phyloP scores from a whole-genome alignment of 2,113 vertebrate species.

The Colius striatus region DNA sequence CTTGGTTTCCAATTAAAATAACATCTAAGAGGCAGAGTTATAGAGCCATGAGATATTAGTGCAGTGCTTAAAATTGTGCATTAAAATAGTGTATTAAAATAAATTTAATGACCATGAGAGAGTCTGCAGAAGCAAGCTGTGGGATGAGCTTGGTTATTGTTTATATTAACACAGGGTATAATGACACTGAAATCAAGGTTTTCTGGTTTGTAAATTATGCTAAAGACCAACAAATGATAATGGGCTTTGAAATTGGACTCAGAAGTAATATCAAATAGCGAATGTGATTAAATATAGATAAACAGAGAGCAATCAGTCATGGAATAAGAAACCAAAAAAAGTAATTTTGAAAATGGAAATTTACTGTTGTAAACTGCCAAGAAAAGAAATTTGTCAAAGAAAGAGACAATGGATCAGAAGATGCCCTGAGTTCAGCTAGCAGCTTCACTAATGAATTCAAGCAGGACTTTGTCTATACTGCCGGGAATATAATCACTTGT shows the following conservation, averaged over 20 bases:
- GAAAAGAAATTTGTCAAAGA: slow-evolving; percentile 5
- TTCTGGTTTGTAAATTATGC: slow-evolving; percentile 24
- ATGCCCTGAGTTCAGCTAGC: neutral
- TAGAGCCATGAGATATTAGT: neutral
- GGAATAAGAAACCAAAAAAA: slow-evolving; percentile 33
- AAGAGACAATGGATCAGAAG: slow-evolving; percentile 6
- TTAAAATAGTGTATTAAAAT: too few species aligned
- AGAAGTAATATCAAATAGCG: slow-evolving; percentile 1
- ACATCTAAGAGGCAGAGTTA: slow-evolving; percentile 10
- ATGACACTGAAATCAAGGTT: neutral
- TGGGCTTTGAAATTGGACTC: slow-evolving; percentile 24
- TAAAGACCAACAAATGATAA: slow-evolving; percentile 14
- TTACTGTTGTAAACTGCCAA: neutral
- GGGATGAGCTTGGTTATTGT: neutral
- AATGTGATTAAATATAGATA: slow-evolving; percentile 35
- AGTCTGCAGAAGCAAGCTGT: neutral
- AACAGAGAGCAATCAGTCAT: neutral
- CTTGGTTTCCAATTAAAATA: slow-evolving; percentile 64
- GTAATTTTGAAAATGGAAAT: slow-evolving; percentile 30
- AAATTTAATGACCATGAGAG: neutral
- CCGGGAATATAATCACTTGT: neutral
- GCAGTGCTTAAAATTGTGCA: neutral
- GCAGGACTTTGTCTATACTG: neutral
- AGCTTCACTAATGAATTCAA: neutral
- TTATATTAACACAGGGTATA: slow-evolving; percentile 1